These are phyloP conservation scores for Borostomias antarcticus DNA, from an alignment of 2,797 vertebrate genomes.

Conservation along the genomic window DNA sequence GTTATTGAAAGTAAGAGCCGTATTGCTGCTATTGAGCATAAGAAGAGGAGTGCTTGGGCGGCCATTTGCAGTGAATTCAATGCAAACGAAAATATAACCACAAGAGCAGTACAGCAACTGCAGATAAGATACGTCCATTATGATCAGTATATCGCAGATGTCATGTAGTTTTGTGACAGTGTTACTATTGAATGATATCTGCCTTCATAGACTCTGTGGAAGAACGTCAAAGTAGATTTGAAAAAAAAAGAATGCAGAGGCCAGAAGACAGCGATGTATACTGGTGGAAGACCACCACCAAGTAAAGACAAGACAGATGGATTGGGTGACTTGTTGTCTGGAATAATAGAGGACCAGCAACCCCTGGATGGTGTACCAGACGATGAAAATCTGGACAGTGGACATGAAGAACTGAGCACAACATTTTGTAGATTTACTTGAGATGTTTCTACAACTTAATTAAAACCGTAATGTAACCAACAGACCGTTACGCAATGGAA, in stretches of 20 bases:
- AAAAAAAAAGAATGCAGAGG: conserved; percentile 29
- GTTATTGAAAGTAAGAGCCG: conserved; percentile 25
- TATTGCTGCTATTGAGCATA: conserved; percentile 19
- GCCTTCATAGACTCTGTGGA: conserved; percentile 22
- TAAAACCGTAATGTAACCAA: no score
- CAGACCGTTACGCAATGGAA: no score
- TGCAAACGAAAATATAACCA: conserved; percentile 34
- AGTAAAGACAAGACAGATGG: conserved; percentile 15
- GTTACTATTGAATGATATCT: conserved; percentile 16
- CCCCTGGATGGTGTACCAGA: conserved; percentile 26
- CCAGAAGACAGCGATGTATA: conserved; percentile 17
- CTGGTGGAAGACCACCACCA: conserved; percentile 18
- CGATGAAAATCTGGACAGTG: conserved; percentile 22
- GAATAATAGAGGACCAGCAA: conserved; percentile 19
- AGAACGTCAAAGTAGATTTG: conserved; percentile 23
- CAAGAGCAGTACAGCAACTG: conserved; percentile 23
- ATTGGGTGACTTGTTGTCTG: conserved; percentile 23
- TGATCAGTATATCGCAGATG: conserved; percentile 10
- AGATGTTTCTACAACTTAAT: no score
- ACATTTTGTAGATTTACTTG: no score
- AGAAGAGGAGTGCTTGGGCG: no score
- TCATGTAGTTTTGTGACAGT: conserved; percentile 22
- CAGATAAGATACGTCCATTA: conserved; percentile 19
- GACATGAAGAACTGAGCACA: conserved; percentile 22
- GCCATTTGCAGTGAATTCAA: no score